Conservation (phyloP, 35 echinoderm and acorn worm species). For the Apostichopus californicus region DNA sequence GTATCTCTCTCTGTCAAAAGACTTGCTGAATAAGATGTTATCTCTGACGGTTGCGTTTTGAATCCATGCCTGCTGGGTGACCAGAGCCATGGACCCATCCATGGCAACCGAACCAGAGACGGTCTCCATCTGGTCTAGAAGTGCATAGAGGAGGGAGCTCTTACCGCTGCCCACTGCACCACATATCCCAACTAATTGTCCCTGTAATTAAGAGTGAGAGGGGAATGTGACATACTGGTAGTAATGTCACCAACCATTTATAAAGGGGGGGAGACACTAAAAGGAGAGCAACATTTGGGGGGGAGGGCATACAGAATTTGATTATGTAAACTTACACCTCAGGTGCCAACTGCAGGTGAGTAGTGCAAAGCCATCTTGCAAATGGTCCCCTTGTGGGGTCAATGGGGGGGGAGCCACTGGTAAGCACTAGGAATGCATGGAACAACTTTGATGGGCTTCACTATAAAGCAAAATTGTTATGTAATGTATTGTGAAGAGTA, state of each 20-base stretch:
- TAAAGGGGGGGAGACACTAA: not conserved
- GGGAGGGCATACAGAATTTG: not conserved
- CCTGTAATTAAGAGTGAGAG: constrained; percentile 28
- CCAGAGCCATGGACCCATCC: constrained; percentile 70
- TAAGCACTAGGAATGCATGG: too few species aligned
- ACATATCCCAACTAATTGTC: constrained; percentile 76
- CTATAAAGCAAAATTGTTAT: too few species aligned
- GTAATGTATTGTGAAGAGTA: too few species aligned
- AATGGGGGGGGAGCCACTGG: too few species aligned
- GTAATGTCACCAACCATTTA: too few species aligned
- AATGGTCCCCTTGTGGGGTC: too few species aligned
- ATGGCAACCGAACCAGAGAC: constrained; percentile 65
- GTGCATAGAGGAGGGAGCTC: constrained; percentile 75
- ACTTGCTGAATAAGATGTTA: constrained; percentile 82
- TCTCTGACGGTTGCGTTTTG: constrained; percentile 76
- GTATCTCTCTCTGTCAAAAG: constrained; percentile 60
- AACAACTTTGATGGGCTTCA: too few species aligned
- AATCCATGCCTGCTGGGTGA: constrained; percentile 92
- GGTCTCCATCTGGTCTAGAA: constrained; percentile 78
- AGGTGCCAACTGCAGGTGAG: too few species aligned
- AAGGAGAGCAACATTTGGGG: not conserved
- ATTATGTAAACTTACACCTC: not conserved
- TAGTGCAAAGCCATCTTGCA: too few species aligned
- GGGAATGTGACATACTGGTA: not conserved
- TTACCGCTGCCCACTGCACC: constrained; percentile 88